These are phyloP conservation scores for Apogon hyalosoma DNA, from an alignment of 2,797 vertebrate species.

Conservation along the genomic window DNA sequence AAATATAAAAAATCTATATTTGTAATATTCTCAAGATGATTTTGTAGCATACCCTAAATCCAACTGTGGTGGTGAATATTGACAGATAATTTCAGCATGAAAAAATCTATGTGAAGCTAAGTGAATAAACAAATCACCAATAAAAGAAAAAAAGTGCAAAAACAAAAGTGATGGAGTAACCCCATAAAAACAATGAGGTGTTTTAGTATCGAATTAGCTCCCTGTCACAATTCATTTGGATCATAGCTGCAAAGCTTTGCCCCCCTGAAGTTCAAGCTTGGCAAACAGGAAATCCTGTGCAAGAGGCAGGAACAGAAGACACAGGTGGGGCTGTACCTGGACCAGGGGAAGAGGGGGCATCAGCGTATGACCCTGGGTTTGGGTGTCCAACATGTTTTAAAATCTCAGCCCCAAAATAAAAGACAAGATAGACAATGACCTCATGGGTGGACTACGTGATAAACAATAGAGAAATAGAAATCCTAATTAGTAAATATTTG, in stretches of 20 bases:
- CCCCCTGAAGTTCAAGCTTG: slow-evolving; percentile 15
- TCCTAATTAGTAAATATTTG: too few species aligned
- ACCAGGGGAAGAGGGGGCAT: too few species aligned
- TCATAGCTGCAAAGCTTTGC: slow-evolving; percentile 14
- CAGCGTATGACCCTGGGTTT: too few species aligned
- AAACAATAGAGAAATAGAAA: too few species aligned
- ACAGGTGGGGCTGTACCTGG: too few species aligned
- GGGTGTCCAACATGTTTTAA: too few species aligned
- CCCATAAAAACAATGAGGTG: slow-evolving; percentile 22
- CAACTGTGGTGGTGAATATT: slow-evolving; percentile 1
- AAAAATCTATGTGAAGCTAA: neutral
- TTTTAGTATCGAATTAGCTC: slow-evolving; percentile 42
- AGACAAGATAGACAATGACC: too few species aligned
- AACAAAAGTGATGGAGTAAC: slow-evolving; percentile 5
- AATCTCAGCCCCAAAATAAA: too few species aligned
- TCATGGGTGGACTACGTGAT: too few species aligned
- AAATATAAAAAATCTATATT: slow-evolving; percentile 34
- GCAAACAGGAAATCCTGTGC: neutral
- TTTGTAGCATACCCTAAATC: slow-evolving; percentile 8
- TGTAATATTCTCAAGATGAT: slow-evolving; percentile 15
- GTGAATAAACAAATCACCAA: neutral
- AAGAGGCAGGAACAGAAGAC: slow-evolving; percentile 19
- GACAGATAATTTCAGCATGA: slow-evolving; percentile 10
- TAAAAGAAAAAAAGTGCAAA: neutral
- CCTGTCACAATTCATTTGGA: slow-evolving; percentile 50